phyloP scores from a whole-genome alignment of 1,140 invertebrate genomes.

The Latrodectus geometricus region DNA sequence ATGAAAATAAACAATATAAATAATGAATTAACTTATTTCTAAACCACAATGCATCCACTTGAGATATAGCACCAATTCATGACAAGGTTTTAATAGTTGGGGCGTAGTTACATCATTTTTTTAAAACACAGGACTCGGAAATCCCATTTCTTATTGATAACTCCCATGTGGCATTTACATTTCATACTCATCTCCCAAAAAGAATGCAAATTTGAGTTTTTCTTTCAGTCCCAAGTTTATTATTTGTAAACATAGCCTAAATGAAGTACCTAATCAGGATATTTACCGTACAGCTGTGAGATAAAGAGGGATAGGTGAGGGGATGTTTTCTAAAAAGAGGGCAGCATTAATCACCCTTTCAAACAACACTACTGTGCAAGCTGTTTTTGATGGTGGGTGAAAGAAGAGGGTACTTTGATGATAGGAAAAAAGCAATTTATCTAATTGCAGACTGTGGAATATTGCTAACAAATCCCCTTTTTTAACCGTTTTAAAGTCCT shows the following conservation, averaged over 20 bases:
- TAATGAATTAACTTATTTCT: too few relatives aligned
- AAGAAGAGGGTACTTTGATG: conserved; percentile 4
- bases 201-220: conserved; percentile 1
- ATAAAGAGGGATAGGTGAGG: background rate
- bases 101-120: too few relatives aligned
- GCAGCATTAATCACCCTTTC: conserved; percentile 37
- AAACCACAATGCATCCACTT: too few relatives aligned
- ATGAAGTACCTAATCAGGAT: conserved; percentile 32
- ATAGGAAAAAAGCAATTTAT: conserved; percentile 43
- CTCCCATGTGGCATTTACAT: too few relatives aligned
- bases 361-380: conserved; percentile 31
- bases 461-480: conserved; percentile 36
- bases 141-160: too few relatives aligned
- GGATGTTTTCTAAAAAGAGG: conserved; percentile 10
- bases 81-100: too few relatives aligned
- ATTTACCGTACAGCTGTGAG: conserved; percentile 11
- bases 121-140: too few relatives aligned
- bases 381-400: conserved; percentile 31
- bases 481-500: conserved; percentile 32
- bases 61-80: too few relatives aligned
- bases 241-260: conserved; percentile 35
- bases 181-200: background rate
- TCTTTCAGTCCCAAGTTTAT: conserved; percentile 10
- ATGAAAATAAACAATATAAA: too few relatives aligned
- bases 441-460: conserved; percentile 46